Evolutionary conservation across 2,888 invertebrate genomes (phyloP).

Genomic region (Tridacna crocea): DNA sequence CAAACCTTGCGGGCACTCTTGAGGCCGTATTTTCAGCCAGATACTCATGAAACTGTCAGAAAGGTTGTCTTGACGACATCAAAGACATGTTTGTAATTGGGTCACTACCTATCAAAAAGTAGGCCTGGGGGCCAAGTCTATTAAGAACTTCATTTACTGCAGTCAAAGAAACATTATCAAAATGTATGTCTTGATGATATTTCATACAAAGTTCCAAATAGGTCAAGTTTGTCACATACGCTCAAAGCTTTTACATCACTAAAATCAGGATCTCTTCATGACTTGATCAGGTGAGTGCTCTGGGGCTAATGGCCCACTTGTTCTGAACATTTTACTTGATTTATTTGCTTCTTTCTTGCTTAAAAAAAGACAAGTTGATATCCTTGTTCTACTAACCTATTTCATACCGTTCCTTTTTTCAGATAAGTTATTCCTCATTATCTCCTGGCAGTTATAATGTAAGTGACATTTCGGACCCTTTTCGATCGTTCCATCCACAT

Average conservation of each 20-base stretch:
- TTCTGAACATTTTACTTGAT: neutral
- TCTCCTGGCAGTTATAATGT: conserved; percentile 97
- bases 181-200: too few species aligned
- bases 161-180: too few species aligned
- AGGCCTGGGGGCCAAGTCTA: too few species aligned
- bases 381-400: conserved; percentile 41
- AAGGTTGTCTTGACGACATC: neutral
- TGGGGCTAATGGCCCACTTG: too few species aligned
- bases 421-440: conserved; percentile 98
- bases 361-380: neutral
- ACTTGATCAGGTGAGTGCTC: too few species aligned
- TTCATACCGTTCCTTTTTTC: conserved; percentile 65
- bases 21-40: neutral
- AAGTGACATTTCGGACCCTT: conserved; percentile 77
- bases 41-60: neutral
- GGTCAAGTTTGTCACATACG: too few species aligned
- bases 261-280: too few species aligned
- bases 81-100: neutral
- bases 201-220: too few species aligned
- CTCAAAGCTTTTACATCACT: too few species aligned
- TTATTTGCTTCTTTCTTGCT: neutral
- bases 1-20: neutral
- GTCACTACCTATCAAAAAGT: neutral
- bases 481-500: neutral
- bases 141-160: too few species aligned